Evolutionary conservation across 2,113 vertebrate genomes (phyloP).

Genomic region (Gymnocephalus cernua): DNA sequence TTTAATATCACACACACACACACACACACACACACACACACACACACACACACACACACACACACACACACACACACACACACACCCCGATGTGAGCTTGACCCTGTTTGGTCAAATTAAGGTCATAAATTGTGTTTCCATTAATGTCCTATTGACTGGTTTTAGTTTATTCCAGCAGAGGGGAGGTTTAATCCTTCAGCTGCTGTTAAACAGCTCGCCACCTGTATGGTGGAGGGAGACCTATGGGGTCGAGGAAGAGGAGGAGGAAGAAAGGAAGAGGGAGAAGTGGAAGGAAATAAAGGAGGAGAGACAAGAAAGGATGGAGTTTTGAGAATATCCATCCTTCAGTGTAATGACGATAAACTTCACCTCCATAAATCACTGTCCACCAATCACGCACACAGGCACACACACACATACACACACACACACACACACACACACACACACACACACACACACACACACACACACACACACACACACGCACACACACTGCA

Average conservation of each 20-base stretch:
- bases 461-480: constrained; percentile 7
- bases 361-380: constrained; percentile 65
- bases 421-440: constrained; percentile 9
- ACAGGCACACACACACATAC: constrained; percentile 25
- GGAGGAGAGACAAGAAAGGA: not conserved
- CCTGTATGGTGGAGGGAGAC: constrained; percentile 34
- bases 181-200: constrained; percentile 51
- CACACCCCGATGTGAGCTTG: constrained; percentile 1
- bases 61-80: constrained; percentile 1
- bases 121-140: constrained; percentile 73
- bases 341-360: constrained; percentile 45
- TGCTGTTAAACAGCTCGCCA: constrained; percentile 30
- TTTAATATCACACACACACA: constrained; percentile 22
- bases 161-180: constrained; percentile 57
- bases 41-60: constrained; percentile 28
- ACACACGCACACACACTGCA: constrained; percentile 17
- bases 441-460: constrained; percentile 6
- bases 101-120: constrained; percentile 71
- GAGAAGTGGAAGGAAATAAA: not conserved
- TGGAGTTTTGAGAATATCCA: constrained; percentile 56
- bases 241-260: not conserved
- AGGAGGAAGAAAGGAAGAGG: not conserved
- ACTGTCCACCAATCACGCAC: constrained; percentile 45
- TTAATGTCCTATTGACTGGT: constrained; percentile 66
- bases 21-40: constrained; percentile 27